Evolutionary conservation across 1,140 invertebrate genomes (phyloP).

Genomic region (Bicyclus anynana): DNA sequence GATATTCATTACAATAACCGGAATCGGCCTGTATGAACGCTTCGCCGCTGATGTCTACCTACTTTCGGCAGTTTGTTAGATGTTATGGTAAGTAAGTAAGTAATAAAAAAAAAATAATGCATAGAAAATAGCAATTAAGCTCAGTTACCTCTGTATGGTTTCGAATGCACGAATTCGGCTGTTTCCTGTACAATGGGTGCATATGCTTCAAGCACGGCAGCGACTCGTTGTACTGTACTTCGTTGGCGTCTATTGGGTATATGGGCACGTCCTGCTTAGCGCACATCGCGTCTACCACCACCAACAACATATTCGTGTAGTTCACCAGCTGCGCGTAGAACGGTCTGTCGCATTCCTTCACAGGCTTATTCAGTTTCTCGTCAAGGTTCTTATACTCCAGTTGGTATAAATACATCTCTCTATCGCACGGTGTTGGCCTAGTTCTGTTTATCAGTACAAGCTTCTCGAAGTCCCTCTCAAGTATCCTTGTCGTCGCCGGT

Average conservation of each 20-base stretch:
- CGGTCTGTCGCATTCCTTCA: constrained; percentile 75
- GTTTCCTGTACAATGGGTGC: constrained; percentile 78
- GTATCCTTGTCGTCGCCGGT: constrained; percentile 61
- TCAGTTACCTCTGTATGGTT: constrained; percentile 81
- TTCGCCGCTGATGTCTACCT: too few relatives aligned
- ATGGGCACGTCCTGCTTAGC: constrained; percentile 60
- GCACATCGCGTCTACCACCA: constrained; percentile 87
- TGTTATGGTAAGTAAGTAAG: too few relatives aligned
- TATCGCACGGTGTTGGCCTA: constrained; percentile 86
- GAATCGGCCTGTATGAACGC: too few relatives aligned
- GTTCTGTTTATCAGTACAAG: constrained; percentile 86
- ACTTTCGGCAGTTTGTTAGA: too few relatives aligned
- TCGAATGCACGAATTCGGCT: constrained; percentile 82
- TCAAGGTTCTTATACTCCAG: constrained; percentile 61
- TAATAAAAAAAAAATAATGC: too few relatives aligned
- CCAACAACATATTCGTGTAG: constrained; percentile 89
- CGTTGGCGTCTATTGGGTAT: constrained; percentile 79
- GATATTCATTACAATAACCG: too few relatives aligned
- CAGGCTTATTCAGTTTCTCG: constrained; percentile 56
- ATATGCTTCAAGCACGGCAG: constrained; percentile 81
- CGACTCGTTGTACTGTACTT: constrained; percentile 81
- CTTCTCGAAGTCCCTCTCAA: constrained; percentile 79
- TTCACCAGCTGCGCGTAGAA: constrained; percentile 91
- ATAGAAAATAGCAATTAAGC: not conserved
- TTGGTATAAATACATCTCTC: constrained; percentile 78